Evolutionary conservation across 2,888 invertebrate species (phyloP).

Genomic region (Thymelicus lineola): DNA sequence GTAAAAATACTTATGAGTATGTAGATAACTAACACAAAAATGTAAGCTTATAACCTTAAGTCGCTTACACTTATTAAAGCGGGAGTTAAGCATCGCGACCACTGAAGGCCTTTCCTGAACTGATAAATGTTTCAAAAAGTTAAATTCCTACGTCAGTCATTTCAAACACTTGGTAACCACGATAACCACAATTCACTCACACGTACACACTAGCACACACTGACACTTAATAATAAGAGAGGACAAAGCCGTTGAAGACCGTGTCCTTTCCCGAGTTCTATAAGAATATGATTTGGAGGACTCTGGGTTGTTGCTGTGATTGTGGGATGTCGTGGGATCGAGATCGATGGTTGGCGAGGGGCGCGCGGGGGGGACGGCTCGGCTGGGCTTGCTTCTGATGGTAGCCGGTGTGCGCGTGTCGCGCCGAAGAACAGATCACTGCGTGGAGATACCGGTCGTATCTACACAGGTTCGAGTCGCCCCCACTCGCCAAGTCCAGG

Average conservation of each 20-base stretch:
- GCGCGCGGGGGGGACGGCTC: slow-evolving; percentile 53
- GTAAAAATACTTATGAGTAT: slow-evolving; percentile 12
- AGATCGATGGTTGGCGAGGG: slow-evolving; percentile 58
- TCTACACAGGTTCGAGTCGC: slow-evolving; percentile 81
- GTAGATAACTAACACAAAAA: neutral
- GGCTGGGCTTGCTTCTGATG: slow-evolving; percentile 71
- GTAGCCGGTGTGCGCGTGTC: slow-evolving; percentile 77
- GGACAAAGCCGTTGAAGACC: slow-evolving; percentile 57
- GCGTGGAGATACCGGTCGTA: slow-evolving; percentile 88
- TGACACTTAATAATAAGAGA: slow-evolving; percentile 47
- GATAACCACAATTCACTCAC: slow-evolving; percentile 58
- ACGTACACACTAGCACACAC: slow-evolving; percentile 39
- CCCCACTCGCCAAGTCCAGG: slow-evolving; percentile 86
- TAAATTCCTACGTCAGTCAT: slow-evolving; percentile 5
- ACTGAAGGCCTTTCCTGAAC: neutral
- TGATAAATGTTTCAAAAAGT: slow-evolving; percentile 10
- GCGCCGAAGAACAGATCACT: slow-evolving; percentile 84
- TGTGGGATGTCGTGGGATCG: slow-evolving; percentile 72
- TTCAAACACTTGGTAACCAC: slow-evolving; percentile 44
- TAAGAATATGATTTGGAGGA: slow-evolving; percentile 81
- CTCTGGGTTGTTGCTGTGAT: slow-evolving; percentile 68
- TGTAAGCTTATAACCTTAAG: neutral
- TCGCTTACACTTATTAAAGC: neutral
- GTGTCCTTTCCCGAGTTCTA: slow-evolving; percentile 67
- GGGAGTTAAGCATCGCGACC: neutral